Percentiles rank a stretch among this genome's conserved stretches.
Evolutionary conservation across 2,113 vertebrate species (phyloP).

Genomic region (Gallinago undulata): DNA sequence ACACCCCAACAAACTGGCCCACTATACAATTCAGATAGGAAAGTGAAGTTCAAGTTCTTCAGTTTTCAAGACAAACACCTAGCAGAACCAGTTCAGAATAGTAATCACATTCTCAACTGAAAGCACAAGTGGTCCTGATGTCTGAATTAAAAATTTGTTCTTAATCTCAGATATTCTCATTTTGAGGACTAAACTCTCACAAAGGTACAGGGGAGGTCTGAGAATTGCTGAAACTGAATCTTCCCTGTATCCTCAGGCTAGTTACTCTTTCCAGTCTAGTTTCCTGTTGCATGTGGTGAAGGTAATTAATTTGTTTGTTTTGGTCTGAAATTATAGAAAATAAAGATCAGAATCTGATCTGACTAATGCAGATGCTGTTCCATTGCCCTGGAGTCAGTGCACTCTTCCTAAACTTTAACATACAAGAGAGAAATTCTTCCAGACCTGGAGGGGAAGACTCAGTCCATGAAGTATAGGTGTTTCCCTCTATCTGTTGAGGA

Average conservation of each 20-base stretch:
- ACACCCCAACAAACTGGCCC: neutral
- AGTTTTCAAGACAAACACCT: neutral
- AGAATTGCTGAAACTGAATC: neutral
- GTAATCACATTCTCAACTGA: neutral
- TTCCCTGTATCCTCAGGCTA: neutral
- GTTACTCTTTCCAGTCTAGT: neutral
- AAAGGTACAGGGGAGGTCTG: fast-evolving
- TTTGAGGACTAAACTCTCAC: neutral
- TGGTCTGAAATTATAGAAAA: neutral
- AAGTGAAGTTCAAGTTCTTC: neutral
- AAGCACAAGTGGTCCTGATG: neutral
- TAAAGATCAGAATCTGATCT: neutral
- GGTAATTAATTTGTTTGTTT: neutral
- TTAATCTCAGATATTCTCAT: neutral
- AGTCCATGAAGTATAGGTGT: neutral
- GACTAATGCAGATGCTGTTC: neutral
- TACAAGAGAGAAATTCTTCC: neutral
- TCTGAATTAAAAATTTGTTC: neutral
- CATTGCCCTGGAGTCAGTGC: neutral
- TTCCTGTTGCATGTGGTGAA: neutral
- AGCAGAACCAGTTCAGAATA: neutral
- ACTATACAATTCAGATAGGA: neutral
- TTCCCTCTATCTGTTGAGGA: neutral
- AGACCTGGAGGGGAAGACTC: neutral
- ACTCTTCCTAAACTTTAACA: neutral